Base-by-base conservation (phyloP, 2,888 invertebrate species). In the Tetropium fuscum region DNA sequence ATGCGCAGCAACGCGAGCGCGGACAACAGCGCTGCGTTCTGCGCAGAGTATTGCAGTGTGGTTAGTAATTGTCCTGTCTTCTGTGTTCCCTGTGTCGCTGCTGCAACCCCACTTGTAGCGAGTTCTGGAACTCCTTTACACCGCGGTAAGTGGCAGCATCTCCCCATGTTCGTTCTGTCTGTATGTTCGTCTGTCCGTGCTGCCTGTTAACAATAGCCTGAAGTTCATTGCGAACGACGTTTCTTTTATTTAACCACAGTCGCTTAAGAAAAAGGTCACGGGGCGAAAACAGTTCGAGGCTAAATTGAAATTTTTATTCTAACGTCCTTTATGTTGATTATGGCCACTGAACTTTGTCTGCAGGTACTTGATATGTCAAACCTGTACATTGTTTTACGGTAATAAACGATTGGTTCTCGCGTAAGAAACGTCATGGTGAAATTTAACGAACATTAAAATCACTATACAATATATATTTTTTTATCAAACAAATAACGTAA, bases 71-170 rank as follows among this genome's bases (percentile, higher is more conserved):
- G 82, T 82, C 82, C 82, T 82, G 82, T 82, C 81, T 82, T 82
- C 81, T 88, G 87, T 88, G 87, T 87, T 87, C 87, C 87, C 87
- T 87, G 86, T 87, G 87, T 87, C 87, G 87, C 87, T 87, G 87
- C 86, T 87, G 81, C 81, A 81, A 80, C 81, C 78, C 81, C 79
- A 81, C 79, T 78, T 83, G 90, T 93, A 95, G 95, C 93, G 93
- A 93, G 91, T 95, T 95, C 93, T 95, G 95, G 95, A 95, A 93
- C 91, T 94, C 94, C 91, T 95, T 95, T 92, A 93, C 93, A 90
- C 94, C 94, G 91, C 92, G 95, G 95, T 95, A 95, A 95, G 95
- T 95, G 90, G 88, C 90, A 82, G 81, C 81, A 81, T 81, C 77
- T 77, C 80, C 81, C 81, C 80, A 76, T 80, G 78, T 78, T 77